Evolutionary conservation across 53 echinoderm and acorn worm species (phyloP), one percentile per base, ranked within the genome.

Genomic region (Luidia sarsii): DNA sequence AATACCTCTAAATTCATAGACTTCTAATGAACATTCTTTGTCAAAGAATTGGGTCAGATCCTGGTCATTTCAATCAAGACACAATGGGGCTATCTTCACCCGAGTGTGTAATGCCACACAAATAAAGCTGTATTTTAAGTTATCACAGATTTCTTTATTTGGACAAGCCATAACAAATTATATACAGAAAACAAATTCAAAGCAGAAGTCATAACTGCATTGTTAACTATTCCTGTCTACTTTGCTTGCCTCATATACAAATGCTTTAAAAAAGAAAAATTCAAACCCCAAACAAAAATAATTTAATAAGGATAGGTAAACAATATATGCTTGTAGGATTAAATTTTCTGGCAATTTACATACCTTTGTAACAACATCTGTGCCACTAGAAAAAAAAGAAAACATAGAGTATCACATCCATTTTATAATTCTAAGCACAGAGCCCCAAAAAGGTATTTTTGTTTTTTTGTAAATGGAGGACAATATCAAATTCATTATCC

Each of bases 111-210:
- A n/a, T n/a, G n/a, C n/a, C n/a, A n/a, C n/a, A n/a, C n/a, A n/a
- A n/a, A n/a, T n/a, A n/a, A n/a, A n/a, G n/a, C n/a, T n/a, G 56
- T 27, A n/a, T 62, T 62, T 33, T 18, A 19, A 33, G 37, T 33
- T 65, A 34, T 65, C 65, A 65, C 33, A 65, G 65, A 65, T 38
- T 34, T 77, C 32, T 74, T 74, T 74, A 77, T 59, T 77, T 77
- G 77, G 77, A 60, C 77, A 48, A 61, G 77, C 77, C 61, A 39
- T 77, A 72, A 72, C 72, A 77, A 77, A 77, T 39, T 77, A 77
- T 77, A 77, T 77, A 77, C 77, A 77, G 59, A 77, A 61, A 77
- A 30, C 39, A 77, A 77, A 16, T 72, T 31, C 50, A 28, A 72
- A 72, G 56, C 72, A 31, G 61, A 61, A 23, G 46, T 61, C 19